Conservation (phyloP, 2,797 vertebrate species). For the Fistularia commersonii region DNA sequence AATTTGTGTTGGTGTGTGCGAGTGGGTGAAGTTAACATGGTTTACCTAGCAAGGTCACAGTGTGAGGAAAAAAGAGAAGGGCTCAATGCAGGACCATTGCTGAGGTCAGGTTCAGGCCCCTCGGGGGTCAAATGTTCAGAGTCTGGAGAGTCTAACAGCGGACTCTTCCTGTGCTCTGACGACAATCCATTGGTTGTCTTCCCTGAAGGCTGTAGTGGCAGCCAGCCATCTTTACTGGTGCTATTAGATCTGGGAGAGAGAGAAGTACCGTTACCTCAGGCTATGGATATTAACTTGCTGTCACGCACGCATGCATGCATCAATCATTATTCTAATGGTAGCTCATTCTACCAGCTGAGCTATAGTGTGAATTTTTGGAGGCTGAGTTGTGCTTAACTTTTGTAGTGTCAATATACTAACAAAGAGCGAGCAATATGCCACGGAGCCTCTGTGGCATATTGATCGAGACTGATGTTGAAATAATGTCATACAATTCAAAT, state of each 20-base stretch:
- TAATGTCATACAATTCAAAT: too few species aligned
- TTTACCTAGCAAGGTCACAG: slow-evolving; percentile 63
- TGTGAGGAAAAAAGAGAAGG: slow-evolving; percentile 68
- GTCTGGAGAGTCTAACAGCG: slow-evolving; percentile 79
- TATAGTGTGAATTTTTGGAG: too few species aligned
- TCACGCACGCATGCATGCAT: too few species aligned
- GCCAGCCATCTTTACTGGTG: slow-evolving; percentile 91
- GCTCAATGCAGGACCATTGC: slow-evolving; percentile 73
- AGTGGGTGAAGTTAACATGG: not conserved
- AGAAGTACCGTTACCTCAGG: not conserved
- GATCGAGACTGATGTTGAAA: too few species aligned
- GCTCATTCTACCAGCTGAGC: too few species aligned
- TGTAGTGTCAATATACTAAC: too few species aligned
- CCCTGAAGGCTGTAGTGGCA: slow-evolving; percentile 71
- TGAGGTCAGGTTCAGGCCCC: slow-evolving; percentile 78
- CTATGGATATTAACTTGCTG: too few species aligned
- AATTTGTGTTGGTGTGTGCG: not conserved
- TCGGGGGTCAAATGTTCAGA: slow-evolving; percentile 81
- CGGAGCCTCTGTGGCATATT: too few species aligned
- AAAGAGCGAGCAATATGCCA: too few species aligned
- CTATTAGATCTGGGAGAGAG: slow-evolving; percentile 79
- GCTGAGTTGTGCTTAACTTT: too few species aligned
- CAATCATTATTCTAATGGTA: too few species aligned
- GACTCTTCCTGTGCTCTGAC: slow-evolving; percentile 79
- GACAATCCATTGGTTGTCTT: slow-evolving; percentile 78